These are phyloP conservation scores for Ptilorrhoa leucosticta DNA, from an alignment of 2,113 vertebrate genomes.

Conservation along the genomic window DNA sequence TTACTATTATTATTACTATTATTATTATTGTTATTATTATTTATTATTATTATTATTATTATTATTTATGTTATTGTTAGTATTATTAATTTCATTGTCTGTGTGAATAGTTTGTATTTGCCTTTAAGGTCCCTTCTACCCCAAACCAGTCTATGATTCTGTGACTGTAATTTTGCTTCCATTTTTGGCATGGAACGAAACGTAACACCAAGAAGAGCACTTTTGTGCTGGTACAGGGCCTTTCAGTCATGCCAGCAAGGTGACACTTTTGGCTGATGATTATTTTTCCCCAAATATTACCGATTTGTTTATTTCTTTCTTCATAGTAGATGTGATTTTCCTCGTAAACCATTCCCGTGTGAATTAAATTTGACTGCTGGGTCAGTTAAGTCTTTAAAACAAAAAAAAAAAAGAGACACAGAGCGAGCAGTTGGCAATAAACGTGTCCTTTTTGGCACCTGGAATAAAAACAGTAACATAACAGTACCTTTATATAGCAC, in stretches of 20 bases:
- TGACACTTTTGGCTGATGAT: background rate
- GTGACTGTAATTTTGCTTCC: background rate
- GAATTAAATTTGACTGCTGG: conserved; percentile 50
- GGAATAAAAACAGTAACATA: conserved; percentile 71
- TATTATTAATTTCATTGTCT: background rate
- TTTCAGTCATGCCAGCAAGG: background rate
- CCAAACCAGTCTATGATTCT: background rate
- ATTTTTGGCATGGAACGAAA: background rate
- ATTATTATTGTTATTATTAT: background rate
- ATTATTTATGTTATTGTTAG: background rate
- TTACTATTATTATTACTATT: background rate
- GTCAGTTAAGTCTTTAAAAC: conserved; percentile 21
- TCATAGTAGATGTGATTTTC: conserved; percentile 33
- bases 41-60: too few species aligned
- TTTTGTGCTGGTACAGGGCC: background rate
- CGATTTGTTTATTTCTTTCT: background rate
- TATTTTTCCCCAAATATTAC: background rate
- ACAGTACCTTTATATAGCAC: conserved; percentile 70
- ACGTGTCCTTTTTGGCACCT: conserved; percentile 70
- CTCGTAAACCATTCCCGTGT: conserved; percentile 47
- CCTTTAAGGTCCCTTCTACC: background rate
- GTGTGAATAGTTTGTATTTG: background rate
- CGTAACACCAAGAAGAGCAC: rapidly evolving
- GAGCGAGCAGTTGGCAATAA: conserved; percentile 65
- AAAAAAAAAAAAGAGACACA: background rate